Conservation (phyloP, 92 coral and sea anemone genomes). For the Pocillopora grandis region DNA sequence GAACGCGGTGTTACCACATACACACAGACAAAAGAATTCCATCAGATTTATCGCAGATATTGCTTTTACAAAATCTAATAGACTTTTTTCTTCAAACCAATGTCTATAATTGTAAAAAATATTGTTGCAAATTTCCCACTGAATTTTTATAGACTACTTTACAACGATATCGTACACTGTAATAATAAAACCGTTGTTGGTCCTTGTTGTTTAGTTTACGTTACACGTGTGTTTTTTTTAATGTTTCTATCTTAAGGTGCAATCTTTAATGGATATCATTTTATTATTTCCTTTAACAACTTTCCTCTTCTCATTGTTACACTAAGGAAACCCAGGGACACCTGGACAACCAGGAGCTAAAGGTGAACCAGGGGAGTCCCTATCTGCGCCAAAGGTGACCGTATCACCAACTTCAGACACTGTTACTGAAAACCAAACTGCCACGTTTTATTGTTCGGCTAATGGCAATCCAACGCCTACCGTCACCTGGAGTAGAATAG, state of each 20-base stretch:
- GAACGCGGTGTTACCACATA: too few relatives aligned
- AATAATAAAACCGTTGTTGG: too few relatives aligned
- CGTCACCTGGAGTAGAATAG: not conserved
- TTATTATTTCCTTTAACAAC: not conserved
- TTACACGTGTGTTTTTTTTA: too few relatives aligned
- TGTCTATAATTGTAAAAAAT: too few relatives aligned
- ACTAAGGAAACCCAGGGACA: not conserved
- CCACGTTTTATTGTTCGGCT: conserved; percentile 6
- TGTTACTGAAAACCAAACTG: not conserved
- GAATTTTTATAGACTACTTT: too few relatives aligned
- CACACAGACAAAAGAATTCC: too few relatives aligned
- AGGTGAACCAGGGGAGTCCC: not conserved
- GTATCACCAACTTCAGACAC: not conserved
- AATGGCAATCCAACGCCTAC: not conserved
- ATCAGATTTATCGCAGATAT: too few relatives aligned
- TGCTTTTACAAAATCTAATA: too few relatives aligned
- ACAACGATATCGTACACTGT: fast-evolving
- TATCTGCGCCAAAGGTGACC: not conserved
- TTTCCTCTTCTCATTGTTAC: not conserved
- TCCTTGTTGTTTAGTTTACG: too few relatives aligned
- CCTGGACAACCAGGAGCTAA: conserved; percentile 15
- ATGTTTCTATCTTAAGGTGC: too few relatives aligned
- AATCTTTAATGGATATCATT: not conserved
- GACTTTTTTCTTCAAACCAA: too few relatives aligned
- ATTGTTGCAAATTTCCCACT: too few relatives aligned